Base-by-base conservation (phyloP, 2,888 invertebrate species). In the Steromphala cineraria region DNA sequence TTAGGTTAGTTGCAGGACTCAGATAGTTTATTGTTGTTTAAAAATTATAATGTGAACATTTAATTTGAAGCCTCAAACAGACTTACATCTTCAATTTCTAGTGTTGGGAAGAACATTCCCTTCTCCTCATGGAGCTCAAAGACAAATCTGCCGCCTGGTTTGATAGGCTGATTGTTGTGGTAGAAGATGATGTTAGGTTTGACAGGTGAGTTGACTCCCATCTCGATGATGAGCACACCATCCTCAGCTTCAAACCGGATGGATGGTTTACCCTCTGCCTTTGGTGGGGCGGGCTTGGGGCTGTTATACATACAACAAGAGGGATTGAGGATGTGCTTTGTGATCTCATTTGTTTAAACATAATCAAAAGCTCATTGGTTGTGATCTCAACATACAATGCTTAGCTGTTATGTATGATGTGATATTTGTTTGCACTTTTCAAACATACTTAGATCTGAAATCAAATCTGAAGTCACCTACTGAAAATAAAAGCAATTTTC, bases 231-330 rank as follows among this genome's bases (percentile, higher is more conserved):
- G 7, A 90, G 86, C n/a, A 84, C 71, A 24, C 83, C 87, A 93
- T 96, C 96, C 95, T 97, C 97, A 94, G 98, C 98, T 89, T 98
- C 95, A 91, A 98, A 96, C 93, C 97, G 97, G 90, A 98, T 96
- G 89, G 98, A 96, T 79, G 98, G 98, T 93, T 96, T 97, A 93
- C 98, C 98, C 80, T 88, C 82, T 5, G 89, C 77, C 24, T 81
- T 75, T 24, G 88, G 89, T 19, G 85, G 82, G 19, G 77, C 71
- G 7, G 76, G 75, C 77, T 85, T 85, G 31, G 85, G 83, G 53
- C 87, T 86, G 79, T 8, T 56, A 74, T 10, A 46, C 1, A 36
- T 36, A 36, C 46, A 36, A 36, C 36, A 2, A 36, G 7, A 36
- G 36, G 7, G 36, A 4, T n/a, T 36, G 36, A 36, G 36, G 8